A percentile compares a stretch with the other conserved stretches of the same genome.
Conservation (phyloP, 2,888 invertebrate species). For the Anodontia alba region DNA sequence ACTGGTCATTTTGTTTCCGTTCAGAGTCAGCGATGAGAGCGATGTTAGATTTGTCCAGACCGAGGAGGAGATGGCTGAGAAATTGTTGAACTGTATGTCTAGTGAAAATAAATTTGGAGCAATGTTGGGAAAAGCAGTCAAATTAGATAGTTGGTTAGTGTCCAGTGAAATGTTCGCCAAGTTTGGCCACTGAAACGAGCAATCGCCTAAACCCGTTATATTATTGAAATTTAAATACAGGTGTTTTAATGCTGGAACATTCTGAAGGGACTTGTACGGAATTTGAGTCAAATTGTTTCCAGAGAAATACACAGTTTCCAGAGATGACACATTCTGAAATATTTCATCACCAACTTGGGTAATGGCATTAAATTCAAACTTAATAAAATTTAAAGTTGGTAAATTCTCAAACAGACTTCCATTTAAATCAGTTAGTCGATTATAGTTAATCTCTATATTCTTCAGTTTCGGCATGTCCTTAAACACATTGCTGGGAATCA, state of each 20-base stretch:
- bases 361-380: neutral
- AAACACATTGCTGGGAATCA: neutral
- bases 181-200: neutral
- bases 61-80: neutral
- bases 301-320: neutral
- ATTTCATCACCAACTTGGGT: neutral
- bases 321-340: neutral
- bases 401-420: neutral
- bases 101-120: neutral
- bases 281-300: neutral
- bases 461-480: neutral
- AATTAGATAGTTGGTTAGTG: neutral
- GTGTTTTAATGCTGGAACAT: neutral
- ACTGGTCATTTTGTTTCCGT: neutral
- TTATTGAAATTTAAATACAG: neutral
- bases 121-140: neutral
- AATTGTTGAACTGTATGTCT: neutral
- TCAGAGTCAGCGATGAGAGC: neutral
- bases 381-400: neutral
- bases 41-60: neutral
- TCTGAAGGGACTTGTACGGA: neutral
- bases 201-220: neutral
- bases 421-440: neutral
- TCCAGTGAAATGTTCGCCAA: neutral
- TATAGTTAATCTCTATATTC: neutral